These are phyloP conservation scores for Muscina levida DNA, from an alignment of 2,888 invertebrate species.

Conservation along the genomic window DNA sequence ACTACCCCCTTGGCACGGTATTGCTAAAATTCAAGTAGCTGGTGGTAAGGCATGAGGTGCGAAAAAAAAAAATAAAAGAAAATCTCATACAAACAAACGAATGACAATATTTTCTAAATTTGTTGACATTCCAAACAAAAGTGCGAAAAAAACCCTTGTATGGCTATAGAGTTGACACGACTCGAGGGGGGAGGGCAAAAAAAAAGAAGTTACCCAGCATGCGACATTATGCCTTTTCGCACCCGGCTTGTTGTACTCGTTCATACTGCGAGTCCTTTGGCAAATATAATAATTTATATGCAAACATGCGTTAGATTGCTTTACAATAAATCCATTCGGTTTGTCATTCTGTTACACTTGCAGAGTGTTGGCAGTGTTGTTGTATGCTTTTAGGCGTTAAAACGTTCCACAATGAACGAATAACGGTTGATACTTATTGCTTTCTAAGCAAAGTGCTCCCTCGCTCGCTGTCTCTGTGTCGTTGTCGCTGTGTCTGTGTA, in stretches of 20 bases:
- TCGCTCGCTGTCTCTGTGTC: neutral
- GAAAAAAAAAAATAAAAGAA: neutral
- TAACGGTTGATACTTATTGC: constrained; percentile 58
- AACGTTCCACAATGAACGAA: constrained; percentile 47
- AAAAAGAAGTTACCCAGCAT: neutral
- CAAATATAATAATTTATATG: constrained; percentile 68
- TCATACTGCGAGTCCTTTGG: constrained; percentile 28
- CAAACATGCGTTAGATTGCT: constrained; percentile 67
- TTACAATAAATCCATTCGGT: constrained; percentile 61
- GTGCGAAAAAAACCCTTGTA: neutral
- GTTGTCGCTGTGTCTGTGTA: constrained; percentile 34
- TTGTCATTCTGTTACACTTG: constrained; percentile 33
- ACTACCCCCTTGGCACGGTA: constrained; percentile 15
- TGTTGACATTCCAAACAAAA: constrained; percentile 50
- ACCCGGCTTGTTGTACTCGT: neutral
- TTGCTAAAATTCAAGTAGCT: neutral
- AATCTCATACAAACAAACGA: constrained; percentile 18
- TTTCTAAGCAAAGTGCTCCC: constrained; percentile 13
- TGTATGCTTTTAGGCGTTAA: constrained; percentile 62
- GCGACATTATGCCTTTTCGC: neutral
- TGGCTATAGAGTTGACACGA: too few relatives aligned
- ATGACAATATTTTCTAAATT: constrained; percentile 43
- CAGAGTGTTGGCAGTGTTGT: neutral
- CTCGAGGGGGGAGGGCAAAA: too few relatives aligned
- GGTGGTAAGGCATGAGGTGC: neutral